Percentiles rank a stretch among this genome's conserved stretches.
Evolutionary conservation across 2,888 invertebrate species (phyloP).

Genomic region (Acrobasis consociella): DNA sequence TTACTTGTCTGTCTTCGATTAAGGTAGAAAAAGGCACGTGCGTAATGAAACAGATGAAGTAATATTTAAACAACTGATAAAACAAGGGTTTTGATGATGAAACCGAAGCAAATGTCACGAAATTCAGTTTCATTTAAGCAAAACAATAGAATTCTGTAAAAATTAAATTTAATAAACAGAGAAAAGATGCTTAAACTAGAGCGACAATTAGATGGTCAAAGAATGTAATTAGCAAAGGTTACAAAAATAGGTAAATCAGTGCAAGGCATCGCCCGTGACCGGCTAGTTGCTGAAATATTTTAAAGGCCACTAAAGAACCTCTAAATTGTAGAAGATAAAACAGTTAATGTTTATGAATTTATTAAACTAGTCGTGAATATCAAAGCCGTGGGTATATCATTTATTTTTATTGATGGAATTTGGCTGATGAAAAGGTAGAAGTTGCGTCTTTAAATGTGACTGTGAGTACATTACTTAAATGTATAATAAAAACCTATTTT

Average conservation of each 20-base stretch:
- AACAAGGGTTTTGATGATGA: constrained; percentile 27
- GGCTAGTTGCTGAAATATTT: constrained; percentile 43
- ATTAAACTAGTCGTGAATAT: constrained; percentile 19
- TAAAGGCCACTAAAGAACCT: constrained; percentile 45
- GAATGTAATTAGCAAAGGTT: constrained; percentile 44
- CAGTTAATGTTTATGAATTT: constrained; percentile 12
- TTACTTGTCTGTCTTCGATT: background rate
- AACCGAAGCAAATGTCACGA: constrained; percentile 20
- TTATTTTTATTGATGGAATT: background rate
- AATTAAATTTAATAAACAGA: background rate
- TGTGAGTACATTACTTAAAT: too few species aligned
- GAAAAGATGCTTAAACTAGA: constrained; percentile 32
- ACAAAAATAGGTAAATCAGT: constrained; percentile 43
- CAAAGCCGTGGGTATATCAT: constrained; percentile 44
- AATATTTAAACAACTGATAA: constrained; percentile 33
- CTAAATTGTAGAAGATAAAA: constrained; percentile 26
- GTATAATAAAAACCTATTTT: constrained; percentile 27
- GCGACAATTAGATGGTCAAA: constrained; percentile 31
- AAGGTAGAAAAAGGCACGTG: constrained; percentile 24
- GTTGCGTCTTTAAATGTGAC: too few species aligned
- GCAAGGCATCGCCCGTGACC: constrained; percentile 48
- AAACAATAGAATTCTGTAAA: background rate
- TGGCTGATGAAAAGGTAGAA: too few species aligned
- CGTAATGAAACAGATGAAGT: constrained; percentile 24
- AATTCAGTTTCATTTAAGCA: background rate